Base-by-base conservation (phyloP, 2,113 vertebrate genomes). In the Onychorhynchus coronatus region DNA sequence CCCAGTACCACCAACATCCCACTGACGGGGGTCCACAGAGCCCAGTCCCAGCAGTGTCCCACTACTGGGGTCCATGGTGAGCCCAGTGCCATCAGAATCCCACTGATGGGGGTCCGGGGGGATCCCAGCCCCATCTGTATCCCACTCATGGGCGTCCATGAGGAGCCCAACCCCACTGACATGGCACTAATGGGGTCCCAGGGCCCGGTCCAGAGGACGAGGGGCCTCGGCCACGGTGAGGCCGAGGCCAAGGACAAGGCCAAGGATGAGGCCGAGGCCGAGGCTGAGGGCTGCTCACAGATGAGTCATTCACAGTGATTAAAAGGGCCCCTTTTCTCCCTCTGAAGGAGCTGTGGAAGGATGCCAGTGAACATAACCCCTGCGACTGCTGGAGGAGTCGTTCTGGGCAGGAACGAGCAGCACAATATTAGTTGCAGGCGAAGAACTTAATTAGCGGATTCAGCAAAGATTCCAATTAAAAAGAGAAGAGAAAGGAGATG, bases 381-480 rank as follows among this genome's bases (percentile, higher is more conserved):
- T 73, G 86, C 18, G 77, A 47, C 65, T 89, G 95, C 94, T 39
- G 70, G 49, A 91, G 89, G 95, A 59, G 70, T 66, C 59, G 10
- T 94, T 95, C 74, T 11, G 53, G 78, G 89, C 71, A 95, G 85
- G 78, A 96, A 94, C 82, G 82, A 95, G 42, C 74, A 61, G 91
- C 87, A 53, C 66, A 33, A 25, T 94, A 88, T 96, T 93, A 89
- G 87, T 96, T 94, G 87, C 91, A 93, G 81, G 94, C 91, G 75
- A 94, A 93, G 88, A 94, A 94, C 87, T 97, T 96, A 95, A 97
- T 97, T 96, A 96, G 89, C 67, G 82, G 88, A 91, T 94, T 96
- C 94, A 94, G 80, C 81, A 66, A 93, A 96, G 93, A 94, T 91
- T 93, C 94, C 78, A 89, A 89, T 85, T 88, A 63, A 80, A 86